phyloP scores from a whole-genome alignment of 1,140 invertebrate genomes.

The Matsumurasca onukii region DNA sequence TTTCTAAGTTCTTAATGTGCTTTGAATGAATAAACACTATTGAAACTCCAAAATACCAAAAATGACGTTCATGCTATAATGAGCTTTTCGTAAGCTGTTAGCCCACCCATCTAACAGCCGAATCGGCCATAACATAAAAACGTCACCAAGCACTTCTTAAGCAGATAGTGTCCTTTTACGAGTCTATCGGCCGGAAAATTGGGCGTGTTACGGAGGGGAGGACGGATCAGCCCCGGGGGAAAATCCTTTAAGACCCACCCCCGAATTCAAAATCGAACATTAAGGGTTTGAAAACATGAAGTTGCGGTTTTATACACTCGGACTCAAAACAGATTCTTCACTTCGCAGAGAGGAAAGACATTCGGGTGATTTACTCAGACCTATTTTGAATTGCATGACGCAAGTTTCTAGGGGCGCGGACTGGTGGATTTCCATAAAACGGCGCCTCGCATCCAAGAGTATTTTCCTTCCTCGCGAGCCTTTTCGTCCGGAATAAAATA shows the following conservation, averaged over 20 bases:
- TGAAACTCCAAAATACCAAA: too few species aligned
- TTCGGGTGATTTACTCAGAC: not conserved
- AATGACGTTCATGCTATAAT: too few species aligned
- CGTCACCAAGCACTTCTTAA: too few species aligned
- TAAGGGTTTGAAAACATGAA: not conserved
- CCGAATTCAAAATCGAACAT: slow-evolving; percentile 1
- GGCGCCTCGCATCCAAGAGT: not conserved
- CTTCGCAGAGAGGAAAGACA: not conserved
- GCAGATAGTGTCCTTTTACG: not conserved
- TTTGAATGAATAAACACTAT: too few species aligned
- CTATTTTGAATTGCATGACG: slow-evolving; percentile 17
- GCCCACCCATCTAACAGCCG: too few species aligned
- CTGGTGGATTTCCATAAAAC: slow-evolving; percentile 4
- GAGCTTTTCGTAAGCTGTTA: too few species aligned
- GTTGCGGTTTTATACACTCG: not conserved
- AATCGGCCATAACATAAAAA: too few species aligned
- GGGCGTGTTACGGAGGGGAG: not conserved
- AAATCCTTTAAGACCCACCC: not conserved
- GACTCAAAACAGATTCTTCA: not conserved
- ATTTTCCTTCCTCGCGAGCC: not conserved
- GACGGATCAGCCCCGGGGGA: not conserved
- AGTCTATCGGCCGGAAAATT: not conserved
- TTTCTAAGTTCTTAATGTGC: too few species aligned
- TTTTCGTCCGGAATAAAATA: slow-evolving; percentile 19
- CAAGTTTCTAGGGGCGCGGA: not conserved